Evolutionary conservation across 2,797 vertebrate species (phyloP), one percentile per base, ranked within the genome.

Genomic region (Mallotus villosus): DNA sequence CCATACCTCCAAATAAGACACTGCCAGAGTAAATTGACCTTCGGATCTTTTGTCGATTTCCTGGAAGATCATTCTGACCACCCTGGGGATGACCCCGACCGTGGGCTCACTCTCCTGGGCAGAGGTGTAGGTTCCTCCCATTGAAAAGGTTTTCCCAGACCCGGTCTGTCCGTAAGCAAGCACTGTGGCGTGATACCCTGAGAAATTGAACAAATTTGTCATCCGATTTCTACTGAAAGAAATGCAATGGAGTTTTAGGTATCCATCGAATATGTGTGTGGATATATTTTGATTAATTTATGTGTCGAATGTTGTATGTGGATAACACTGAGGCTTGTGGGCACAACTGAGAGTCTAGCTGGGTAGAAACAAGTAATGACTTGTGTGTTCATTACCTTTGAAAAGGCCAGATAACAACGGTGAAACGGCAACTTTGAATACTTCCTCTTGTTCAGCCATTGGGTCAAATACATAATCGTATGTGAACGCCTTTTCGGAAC

Each of bases 161-260:
- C 97, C 96, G 0, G 97, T 99, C 87, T 99, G 97, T 22, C 97
- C 97, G 0, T 99, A 99, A 2, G 97, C 97, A 67, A 99, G 79
- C 63, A 99, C 96, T 0, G 97, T 99, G 37, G 97, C 95, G 85
- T 99, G 94, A 73, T 98, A 99, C 5, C 97, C 97, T 99, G 24
- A 11, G 41, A 46, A 46, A 46, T 46, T 11, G 12, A 11, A 41
- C 37, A 41, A 12, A 46, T 46, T n/a, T 6, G 19, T 53, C 51
- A 53, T 4, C 51, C 6, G 3, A 17, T 53, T n/a, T 53, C 51
- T 53, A n/a, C 51, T n/a, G 16, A 55, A 17, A 55, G 16, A 55
- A 3, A n/a, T 55, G 17, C 19, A n/a, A 55, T 55, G 9, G 11
- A 12, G 11, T 46, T 12, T 14, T 41, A 41, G 12, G 41, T 41